Conservation (phyloP, 2,113 vertebrate species). For the Etia nguti region DNA sequence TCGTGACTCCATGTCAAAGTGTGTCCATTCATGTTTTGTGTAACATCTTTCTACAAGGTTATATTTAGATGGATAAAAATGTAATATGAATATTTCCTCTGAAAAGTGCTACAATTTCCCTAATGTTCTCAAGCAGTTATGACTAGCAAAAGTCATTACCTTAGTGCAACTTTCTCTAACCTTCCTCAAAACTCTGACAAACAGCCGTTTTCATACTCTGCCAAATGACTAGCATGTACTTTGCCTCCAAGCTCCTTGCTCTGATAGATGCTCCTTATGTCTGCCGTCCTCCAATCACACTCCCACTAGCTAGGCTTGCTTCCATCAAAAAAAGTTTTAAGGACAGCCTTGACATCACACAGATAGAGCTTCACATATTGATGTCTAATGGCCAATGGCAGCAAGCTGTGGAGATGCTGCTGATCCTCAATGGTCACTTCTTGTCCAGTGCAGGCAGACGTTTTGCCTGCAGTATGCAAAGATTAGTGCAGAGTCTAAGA, state of each 20-base stretch:
- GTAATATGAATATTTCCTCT: background rate
- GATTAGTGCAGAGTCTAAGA: conserved; percentile 24
- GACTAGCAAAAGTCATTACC: background rate
- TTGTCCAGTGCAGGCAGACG: conserved; percentile 22
- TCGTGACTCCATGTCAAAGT: background rate
- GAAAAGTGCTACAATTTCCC: background rate
- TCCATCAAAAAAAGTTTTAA: conserved; percentile 48
- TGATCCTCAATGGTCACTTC: conserved; percentile 44
- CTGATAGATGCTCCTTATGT: background rate
- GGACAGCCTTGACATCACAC: conserved; percentile 22
- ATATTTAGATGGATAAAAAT: background rate
- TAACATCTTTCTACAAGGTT: background rate
- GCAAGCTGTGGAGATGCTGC: conserved; percentile 30
- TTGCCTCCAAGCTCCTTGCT: background rate
- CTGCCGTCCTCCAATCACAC: background rate
- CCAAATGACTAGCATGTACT: background rate
- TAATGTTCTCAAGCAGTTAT: background rate
- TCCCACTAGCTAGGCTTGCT: background rate
- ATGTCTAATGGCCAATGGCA: conserved; percentile 46
- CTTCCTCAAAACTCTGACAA: background rate
- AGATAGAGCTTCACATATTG: conserved; percentile 22
- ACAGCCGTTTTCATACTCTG: background rate
- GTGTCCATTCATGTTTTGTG: background rate
- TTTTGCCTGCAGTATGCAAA: conserved; percentile 22
- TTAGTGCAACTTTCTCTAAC: background rate